These are phyloP conservation scores for Babyrousa celebensis DNA, from an alignment of 2,797 vertebrate genomes.

Conservation along the genomic window DNA sequence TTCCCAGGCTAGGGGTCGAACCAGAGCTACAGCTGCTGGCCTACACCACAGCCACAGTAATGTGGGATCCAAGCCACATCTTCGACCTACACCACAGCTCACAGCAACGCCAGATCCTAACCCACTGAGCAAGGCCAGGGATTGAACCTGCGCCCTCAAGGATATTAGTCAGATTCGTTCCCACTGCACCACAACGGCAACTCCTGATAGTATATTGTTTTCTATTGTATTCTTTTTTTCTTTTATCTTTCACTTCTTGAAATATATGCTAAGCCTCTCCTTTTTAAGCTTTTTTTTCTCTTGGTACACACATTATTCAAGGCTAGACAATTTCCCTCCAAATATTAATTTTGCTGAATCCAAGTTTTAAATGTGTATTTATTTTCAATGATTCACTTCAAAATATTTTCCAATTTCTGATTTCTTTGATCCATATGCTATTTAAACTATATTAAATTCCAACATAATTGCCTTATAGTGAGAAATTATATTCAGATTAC, in stretches of 20 bases:
- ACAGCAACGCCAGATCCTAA: too few relatives aligned
- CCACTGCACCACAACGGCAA: too few relatives aligned
- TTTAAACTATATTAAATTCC: conserved; percentile 2
- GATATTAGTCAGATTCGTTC: too few relatives aligned
- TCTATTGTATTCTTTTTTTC: neutral
- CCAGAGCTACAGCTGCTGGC: too few relatives aligned
- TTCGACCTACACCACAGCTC: too few relatives aligned
- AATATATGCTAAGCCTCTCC: neutral
- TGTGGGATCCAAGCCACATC: too few relatives aligned
- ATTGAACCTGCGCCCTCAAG: too few relatives aligned
- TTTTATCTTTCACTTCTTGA: neutral
- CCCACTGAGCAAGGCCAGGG: too few relatives aligned
- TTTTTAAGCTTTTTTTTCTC: neutral
- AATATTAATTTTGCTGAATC: neutral
- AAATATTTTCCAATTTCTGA: neutral
- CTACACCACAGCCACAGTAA: too few relatives aligned
- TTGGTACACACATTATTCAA: neutral
- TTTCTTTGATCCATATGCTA: conserved; percentile 1
- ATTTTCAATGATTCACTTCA: neutral
- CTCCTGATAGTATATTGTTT: neutral
- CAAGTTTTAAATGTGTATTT: conserved; percentile 14
- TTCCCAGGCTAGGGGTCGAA: too few relatives aligned
- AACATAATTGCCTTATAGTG: neutral
- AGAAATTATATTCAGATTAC: conserved; percentile 30
- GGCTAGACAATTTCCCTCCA: neutral